Conservation (phyloP, 2,888 invertebrate genomes). For the Cephalotes varians region DNA sequence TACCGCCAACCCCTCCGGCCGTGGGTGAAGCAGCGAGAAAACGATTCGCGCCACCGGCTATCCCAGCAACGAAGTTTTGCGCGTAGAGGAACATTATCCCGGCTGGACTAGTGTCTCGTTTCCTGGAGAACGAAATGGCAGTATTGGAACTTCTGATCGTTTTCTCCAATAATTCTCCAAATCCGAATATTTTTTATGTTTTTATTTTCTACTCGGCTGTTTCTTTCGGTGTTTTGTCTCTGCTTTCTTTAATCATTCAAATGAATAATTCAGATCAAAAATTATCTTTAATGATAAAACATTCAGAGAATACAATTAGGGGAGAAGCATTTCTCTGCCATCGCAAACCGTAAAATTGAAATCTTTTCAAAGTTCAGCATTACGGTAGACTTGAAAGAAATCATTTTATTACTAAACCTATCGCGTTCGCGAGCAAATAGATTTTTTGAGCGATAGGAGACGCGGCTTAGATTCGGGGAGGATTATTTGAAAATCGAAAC, state of each 20-base stretch:
- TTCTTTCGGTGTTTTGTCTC: not conserved
- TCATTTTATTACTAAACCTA: constrained; percentile 50
- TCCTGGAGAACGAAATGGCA: constrained; percentile 32
- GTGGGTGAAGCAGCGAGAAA: constrained; percentile 76
- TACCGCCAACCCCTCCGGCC: constrained; percentile 57
- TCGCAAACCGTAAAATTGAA: constrained; percentile 21
- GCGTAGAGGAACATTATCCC: constrained; percentile 32
- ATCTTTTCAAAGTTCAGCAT: constrained; percentile 16
- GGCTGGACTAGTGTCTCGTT: constrained; percentile 38
- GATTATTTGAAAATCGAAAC: constrained; percentile 57
- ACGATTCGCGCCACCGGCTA: constrained; percentile 73
- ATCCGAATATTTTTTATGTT: not conserved
- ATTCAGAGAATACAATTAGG: too few relatives aligned
- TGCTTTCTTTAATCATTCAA: not conserved
- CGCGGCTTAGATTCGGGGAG: constrained; percentile 50
- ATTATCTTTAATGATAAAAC: too few relatives aligned
- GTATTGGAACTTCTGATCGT: not conserved
- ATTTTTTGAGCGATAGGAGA: constrained; percentile 49
- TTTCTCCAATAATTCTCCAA: constrained; percentile 9
- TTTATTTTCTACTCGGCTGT: not conserved
- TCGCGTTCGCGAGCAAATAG: constrained; percentile 47
- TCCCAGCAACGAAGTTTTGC: constrained; percentile 49
- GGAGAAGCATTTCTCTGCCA: too few relatives aligned
- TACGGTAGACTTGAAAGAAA: constrained; percentile 39
- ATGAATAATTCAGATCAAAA: not conserved